phyloP scores from a whole-genome alignment of 2,888 invertebrate genomes.

The Latrodectus elegans region DNA sequence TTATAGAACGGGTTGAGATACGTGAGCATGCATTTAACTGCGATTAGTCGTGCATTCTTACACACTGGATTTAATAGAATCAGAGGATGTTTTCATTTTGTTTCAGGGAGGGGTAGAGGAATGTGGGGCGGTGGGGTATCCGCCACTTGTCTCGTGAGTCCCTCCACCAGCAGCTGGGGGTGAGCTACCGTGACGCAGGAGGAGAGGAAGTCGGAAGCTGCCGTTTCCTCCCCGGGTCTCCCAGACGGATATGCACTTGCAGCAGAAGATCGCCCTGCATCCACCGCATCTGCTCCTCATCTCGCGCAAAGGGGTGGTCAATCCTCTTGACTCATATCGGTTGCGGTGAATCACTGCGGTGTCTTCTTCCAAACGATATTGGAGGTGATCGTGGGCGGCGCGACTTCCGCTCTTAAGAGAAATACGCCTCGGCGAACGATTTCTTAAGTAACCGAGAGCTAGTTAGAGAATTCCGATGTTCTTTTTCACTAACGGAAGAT shows the following conservation, averaged over 20 bases:
- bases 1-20: no score
- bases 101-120: not conserved
- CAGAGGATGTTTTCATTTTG: no score
- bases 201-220: conserved; percentile 55
- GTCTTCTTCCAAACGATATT: no score
- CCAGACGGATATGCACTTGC: conserved; percentile 10
- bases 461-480: no score
- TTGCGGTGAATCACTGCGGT: no score
- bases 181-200: conserved; percentile 43
- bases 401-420: not conserved
- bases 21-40: no score
- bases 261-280: conserved; percentile 16
- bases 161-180: conserved; percentile 38
- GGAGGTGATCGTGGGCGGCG: not conserved
- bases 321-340: not conserved
- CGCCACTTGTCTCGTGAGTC: conserved; percentile 29
- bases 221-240: conserved; percentile 34
- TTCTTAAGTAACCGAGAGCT: not conserved
- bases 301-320: not conserved
- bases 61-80: no score
- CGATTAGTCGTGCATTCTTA: no score
- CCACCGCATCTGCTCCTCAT: conserved; percentile 20
- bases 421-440: not conserved
- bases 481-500: no score
- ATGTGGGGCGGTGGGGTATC: conserved; percentile 23